Conservation (phyloP, 2,113 vertebrate genomes). For the Myocastor coypus region DNA sequence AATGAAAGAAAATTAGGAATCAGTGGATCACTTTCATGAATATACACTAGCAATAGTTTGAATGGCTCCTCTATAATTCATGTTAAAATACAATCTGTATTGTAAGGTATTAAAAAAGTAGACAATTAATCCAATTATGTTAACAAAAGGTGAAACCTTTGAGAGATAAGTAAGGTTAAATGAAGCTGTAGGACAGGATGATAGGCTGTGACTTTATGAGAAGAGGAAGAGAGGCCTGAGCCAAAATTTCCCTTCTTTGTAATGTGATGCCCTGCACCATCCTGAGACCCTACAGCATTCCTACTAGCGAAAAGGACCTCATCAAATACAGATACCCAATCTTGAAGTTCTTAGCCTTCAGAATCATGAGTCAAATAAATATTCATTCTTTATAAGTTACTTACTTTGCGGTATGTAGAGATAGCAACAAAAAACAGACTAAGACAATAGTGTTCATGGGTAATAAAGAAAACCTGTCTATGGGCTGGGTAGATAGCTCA, state of each 20-base stretch:
- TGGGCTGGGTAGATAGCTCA: too few species aligned
- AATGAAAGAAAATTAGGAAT: slow-evolving; percentile 4
- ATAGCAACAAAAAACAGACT: neutral
- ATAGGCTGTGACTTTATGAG: neutral
- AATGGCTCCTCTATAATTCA: neutral
- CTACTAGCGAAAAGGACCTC: neutral
- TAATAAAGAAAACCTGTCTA: slow-evolving; percentile 27
- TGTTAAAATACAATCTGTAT: neutral
- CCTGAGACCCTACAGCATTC: neutral
- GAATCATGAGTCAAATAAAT: neutral
- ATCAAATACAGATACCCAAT: neutral
- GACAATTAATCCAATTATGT: neutral
- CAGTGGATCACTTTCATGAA: slow-evolving; percentile 28
- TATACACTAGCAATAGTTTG: neutral
- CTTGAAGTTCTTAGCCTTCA: neutral
- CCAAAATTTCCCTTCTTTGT: neutral
- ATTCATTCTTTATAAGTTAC: neutral
- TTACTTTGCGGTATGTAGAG: neutral
- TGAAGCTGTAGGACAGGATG: neutral
- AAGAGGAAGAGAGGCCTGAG: neutral
- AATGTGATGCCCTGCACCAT: neutral
- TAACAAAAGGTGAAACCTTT: neutral
- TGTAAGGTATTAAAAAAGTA: neutral
- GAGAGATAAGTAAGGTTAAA: neutral
- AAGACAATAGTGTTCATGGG: neutral